Base-by-base conservation (phyloP, 2,113 vertebrate species). In the Tonatia bakeri region DNA sequence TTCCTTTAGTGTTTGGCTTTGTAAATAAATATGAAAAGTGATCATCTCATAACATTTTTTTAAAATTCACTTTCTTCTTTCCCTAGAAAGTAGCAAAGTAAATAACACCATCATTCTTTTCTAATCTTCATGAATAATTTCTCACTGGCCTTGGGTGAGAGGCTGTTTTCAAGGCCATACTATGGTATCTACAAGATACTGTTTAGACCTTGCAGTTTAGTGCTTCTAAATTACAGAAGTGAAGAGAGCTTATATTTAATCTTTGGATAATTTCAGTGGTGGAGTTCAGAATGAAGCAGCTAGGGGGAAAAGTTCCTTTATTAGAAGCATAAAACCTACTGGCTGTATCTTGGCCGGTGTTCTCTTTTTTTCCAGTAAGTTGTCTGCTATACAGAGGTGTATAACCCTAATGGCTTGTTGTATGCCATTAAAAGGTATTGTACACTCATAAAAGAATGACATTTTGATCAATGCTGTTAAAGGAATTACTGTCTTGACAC, bases 401-500 rank as follows among this genome's bases (percentile, higher is more conserved):
- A 98, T 98, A 99, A 99, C 98, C 98, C 98, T 99, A 99, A 99
- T 99, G 98, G 99, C 98, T 98, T 98, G 98, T 98, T 98, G 98
- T 99, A 98, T 98, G 98, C 99, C 98, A 98, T 99, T 99, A 99
- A 99, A 99, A 99, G 98, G 98, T 98, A 99, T 99, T 99, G 99
- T 99, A 99, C 99, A 98, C 98, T 99, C 99, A 99, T 99, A 99
- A 99, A 99, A 99, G 98, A 99, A 99, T 99, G 99, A 99, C 99
- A 99, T 99, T 99, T 99, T 99, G 99, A 99, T 99, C 99, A 99
- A 99, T 99, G 99, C 99, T 99, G 98, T 99, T 99, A 99, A 99
- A 98, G 98, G 98, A 99, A 99, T 99, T 99, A 99, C 99, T 99
- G 99, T 99, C 99, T 99, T 99, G 99, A 99, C 99, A 99, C 99